These are phyloP conservation scores for Drosophila sulfurigaster DNA, from an alignment of 1,140 invertebrate genomes.

Conservation along the genomic window DNA sequence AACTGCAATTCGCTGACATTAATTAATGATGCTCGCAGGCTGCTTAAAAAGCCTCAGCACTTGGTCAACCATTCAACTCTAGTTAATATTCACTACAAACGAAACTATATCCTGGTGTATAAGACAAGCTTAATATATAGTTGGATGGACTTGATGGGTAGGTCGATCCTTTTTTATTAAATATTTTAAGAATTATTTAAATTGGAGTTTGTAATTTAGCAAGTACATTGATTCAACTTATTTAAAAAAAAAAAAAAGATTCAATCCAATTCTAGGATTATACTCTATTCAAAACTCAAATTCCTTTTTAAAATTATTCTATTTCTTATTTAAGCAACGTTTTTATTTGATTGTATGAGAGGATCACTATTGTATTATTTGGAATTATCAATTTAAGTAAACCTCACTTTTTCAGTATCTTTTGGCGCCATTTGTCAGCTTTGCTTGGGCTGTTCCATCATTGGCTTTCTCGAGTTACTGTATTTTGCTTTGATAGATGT, in stretches of 20 bases:
- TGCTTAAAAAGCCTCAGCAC: conserved; percentile 16
- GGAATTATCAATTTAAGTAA: not conserved
- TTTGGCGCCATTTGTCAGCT: conserved; percentile 91
- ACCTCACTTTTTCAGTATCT: conserved; percentile 86
- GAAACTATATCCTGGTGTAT: conserved; percentile 55
- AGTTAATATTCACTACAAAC: conserved; percentile 58
- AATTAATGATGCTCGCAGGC: conserved; percentile 48
- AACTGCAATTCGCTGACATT: conserved; percentile 73
- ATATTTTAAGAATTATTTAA: too few species aligned
- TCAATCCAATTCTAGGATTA: too few species aligned
- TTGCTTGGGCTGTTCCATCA: conserved; percentile 90
- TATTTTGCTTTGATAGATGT: conserved; percentile 88
- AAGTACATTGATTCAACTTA: too few species aligned
- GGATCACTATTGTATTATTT: too few species aligned
- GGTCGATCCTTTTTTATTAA: not conserved
- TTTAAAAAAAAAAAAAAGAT: too few species aligned
- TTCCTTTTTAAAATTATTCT: too few species aligned
- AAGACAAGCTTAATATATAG: conserved; percentile 71
- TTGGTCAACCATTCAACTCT: conserved; percentile 21
- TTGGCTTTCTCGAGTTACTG: conserved; percentile 89
- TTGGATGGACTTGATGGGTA: conserved; percentile 76
- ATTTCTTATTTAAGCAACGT: too few species aligned
- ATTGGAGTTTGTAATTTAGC: too few species aligned
- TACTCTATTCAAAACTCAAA: too few species aligned
- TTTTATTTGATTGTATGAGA: too few species aligned